Conservation (phyloP, 2,888 invertebrate species). For the Philaethria dido region DNA sequence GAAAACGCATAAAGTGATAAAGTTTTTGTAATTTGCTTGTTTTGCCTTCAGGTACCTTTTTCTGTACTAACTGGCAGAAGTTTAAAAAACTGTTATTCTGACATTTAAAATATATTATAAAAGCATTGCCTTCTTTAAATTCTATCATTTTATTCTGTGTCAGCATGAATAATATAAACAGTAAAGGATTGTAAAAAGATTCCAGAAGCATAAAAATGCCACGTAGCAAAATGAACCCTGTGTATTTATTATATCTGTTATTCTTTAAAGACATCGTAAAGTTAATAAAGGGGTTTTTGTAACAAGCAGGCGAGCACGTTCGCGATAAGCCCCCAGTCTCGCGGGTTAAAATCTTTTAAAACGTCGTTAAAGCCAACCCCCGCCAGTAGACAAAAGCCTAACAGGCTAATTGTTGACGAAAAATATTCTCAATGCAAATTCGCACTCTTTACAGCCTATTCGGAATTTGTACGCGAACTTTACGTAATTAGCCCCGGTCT, state of each 20-base stretch:
- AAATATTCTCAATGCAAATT: constrained; percentile 83
- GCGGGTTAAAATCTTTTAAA: constrained; percentile 79
- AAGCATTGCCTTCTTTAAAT: constrained; percentile 4
- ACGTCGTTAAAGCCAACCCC: constrained; percentile 81
- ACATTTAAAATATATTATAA: background rate
- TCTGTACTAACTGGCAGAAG: background rate
- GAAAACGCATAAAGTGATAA: too few relatives aligned
- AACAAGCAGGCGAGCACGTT: constrained; percentile 72
- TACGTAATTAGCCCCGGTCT: constrained; percentile 67
- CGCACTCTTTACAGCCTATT: constrained; percentile 80
- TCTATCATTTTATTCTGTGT: constrained; percentile 30
- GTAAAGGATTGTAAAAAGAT: constrained; percentile 65
- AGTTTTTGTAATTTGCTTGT: too few relatives aligned
- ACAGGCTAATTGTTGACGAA: constrained; percentile 81
- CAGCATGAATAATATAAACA: constrained; percentile 33
- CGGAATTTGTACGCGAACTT: constrained; percentile 78
- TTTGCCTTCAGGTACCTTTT: background rate
- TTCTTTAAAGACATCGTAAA: constrained; percentile 79
- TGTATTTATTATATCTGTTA: constrained; percentile 80
- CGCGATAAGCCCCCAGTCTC: constrained; percentile 76
- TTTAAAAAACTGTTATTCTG: background rate
- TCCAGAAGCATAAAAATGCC: constrained; percentile 63
- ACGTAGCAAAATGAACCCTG: constrained; percentile 67
- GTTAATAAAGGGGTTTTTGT: constrained; percentile 82
- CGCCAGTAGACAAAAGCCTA: constrained; percentile 75